Evolutionary conservation across 2,113 vertebrate species (phyloP).

Genomic region (Numida meleagris): DNA sequence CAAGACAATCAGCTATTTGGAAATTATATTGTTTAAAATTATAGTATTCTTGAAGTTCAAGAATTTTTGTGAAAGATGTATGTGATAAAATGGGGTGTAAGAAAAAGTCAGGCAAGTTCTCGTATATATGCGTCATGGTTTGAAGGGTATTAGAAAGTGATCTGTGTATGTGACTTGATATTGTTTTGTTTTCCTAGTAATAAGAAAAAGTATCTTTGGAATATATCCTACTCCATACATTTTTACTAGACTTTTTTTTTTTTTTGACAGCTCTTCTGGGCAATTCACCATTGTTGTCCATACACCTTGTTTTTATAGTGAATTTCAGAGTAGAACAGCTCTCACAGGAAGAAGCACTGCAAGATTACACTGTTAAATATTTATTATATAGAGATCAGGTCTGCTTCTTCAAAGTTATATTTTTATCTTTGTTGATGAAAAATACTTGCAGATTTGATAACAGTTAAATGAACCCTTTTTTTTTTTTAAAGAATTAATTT

Average conservation of each 20-base stretch:
- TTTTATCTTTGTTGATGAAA: not conserved
- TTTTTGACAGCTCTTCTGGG: not conserved
- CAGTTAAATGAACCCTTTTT: not conserved
- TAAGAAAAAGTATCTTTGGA: not conserved
- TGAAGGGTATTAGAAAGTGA: not conserved
- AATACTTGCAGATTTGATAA: not conserved
- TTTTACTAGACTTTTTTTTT: not conserved
- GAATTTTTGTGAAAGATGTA: not conserved
- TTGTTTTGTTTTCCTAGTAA: not conserved
- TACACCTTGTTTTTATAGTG: not conserved
- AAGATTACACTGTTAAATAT: not conserved
- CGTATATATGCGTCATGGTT: not conserved
- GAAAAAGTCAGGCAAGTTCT: not conserved
- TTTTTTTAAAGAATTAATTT: too few species aligned
- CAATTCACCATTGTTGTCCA: not conserved
- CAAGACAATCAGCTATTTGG: not conserved
- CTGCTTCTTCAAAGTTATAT: not conserved
- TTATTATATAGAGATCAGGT: not conserved
- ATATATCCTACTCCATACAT: not conserved
- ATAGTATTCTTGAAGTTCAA: not conserved
- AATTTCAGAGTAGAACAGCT: not conserved
- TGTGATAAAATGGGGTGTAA: not conserved
- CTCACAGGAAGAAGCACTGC: not conserved
- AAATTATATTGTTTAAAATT: not conserved
- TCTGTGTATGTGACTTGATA: fast-evolving